These are phyloP conservation scores for Lophura nycthemera DNA, from an alignment of 2,113 vertebrate species.

Conservation along the genomic window DNA sequence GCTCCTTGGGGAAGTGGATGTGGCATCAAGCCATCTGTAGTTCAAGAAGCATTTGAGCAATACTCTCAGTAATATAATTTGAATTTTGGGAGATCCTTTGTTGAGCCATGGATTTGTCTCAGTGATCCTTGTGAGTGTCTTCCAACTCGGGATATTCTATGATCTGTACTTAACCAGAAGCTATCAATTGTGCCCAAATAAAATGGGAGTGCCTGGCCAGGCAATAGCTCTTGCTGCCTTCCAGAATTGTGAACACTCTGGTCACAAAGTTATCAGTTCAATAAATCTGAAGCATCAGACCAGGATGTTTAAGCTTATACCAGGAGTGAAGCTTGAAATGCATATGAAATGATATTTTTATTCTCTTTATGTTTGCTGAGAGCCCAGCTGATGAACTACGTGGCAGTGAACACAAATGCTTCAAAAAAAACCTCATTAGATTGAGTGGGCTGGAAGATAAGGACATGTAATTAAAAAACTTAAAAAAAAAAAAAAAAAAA, in stretches of 20 bases:
- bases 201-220: background rate
- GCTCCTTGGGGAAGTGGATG: background rate
- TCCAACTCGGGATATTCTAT: background rate
- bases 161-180: background rate
- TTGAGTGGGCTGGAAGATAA: background rate
- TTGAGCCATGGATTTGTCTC: background rate
- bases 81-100: background rate
- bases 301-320: background rate
- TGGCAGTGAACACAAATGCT: accelerated
- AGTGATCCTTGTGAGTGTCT: background rate
- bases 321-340: background rate
- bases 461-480: background rate
- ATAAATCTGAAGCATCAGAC: background rate
- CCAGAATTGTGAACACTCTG: background rate
- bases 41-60: background rate
- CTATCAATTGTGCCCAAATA: background rate
- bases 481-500: background rate
- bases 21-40: background rate
- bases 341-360: background rate
- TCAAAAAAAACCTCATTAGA: background rate
- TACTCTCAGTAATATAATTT: background rate
- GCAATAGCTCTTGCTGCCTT: background rate
- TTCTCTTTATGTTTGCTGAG: background rate
- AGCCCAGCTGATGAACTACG: background rate
- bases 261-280: background rate